Percentiles rank a stretch among this genome's conserved stretches.
Evolutionary conservation across 2,888 invertebrate genomes (phyloP).

Genomic region (Eubasilissa splendida): DNA sequence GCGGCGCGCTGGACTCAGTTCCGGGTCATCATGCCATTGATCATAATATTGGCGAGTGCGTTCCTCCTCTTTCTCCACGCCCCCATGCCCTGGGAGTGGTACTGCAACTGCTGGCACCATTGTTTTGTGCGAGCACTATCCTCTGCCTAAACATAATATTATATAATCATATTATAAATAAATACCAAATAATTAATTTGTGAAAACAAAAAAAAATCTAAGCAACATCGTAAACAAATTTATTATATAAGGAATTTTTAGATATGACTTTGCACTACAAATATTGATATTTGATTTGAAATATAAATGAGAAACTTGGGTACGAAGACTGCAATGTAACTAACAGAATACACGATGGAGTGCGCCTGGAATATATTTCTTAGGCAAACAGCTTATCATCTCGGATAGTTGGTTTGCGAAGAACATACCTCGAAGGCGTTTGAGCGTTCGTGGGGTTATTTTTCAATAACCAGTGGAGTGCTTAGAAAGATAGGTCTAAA

Average conservation of each 20-base stretch:
- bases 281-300: too few relatives aligned
- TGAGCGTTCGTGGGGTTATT: constrained; percentile 8
- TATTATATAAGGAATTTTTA: too few relatives aligned
- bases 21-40: constrained; percentile 84
- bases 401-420: constrained; percentile 40
- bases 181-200: not conserved
- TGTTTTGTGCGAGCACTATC: constrained; percentile 88
- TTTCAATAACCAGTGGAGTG: not conserved
- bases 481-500: too few relatives aligned
- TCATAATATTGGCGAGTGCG: constrained; percentile 97
- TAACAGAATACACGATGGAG: too few relatives aligned
- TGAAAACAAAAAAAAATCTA: not conserved
- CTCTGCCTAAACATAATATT: constrained; percentile 80
- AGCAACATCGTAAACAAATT: too few relatives aligned
- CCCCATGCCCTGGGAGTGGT: constrained; percentile 92
- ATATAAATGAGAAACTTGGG: too few relatives aligned
- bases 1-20: constrained; percentile 61
- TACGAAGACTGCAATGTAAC: too few relatives aligned
- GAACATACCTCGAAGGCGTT: constrained; percentile 43
- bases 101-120: constrained; percentile 93
- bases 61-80: constrained; percentile 93
- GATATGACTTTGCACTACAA: too few relatives aligned
- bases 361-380: constrained; percentile 31
- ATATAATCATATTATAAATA: not conserved
- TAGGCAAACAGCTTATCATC: constrained; percentile 45